phyloP scores from a whole-genome alignment of 2,888 invertebrate genomes.

The Acleris cristana region DNA sequence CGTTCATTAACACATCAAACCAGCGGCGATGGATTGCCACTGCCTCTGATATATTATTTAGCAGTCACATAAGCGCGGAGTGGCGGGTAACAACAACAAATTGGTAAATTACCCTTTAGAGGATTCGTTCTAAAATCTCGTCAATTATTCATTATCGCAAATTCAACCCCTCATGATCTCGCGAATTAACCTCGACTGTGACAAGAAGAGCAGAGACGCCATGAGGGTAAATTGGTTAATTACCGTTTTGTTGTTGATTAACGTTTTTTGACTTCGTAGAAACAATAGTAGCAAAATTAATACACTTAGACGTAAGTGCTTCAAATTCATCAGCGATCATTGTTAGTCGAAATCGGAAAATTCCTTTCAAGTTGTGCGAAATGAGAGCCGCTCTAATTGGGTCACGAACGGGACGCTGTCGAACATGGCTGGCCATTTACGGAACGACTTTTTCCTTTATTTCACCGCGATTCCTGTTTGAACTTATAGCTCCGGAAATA shows the following conservation, averaged over 20 bases:
- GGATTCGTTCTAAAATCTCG: constrained; percentile 23
- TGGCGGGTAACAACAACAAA: constrained; percentile 20
- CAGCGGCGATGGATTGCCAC: constrained; percentile 28
- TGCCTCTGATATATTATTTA: constrained; percentile 34
- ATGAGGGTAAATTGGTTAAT: constrained; percentile 5
- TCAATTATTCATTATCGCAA: constrained; percentile 24
- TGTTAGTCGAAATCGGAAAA: constrained; percentile 31
- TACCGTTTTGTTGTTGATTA: constrained; percentile 6
- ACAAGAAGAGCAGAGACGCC: background rate
- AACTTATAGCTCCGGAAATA: constrained; percentile 62
- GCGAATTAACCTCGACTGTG: constrained; percentile 9
- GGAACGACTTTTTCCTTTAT: constrained; percentile 69
- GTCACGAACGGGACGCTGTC: constrained; percentile 73
- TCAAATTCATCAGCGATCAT: constrained; percentile 35
- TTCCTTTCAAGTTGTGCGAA: constrained; percentile 33
- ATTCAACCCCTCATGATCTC: constrained; percentile 9
- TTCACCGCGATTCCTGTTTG: constrained; percentile 57
- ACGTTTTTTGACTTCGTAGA: background rate
- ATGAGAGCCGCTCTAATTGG: constrained; percentile 58
- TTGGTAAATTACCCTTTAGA: constrained; percentile 22
- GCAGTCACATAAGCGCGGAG: constrained; percentile 8
- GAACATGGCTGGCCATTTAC: constrained; percentile 72
- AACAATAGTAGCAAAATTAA: constrained; percentile 12
- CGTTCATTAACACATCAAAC: constrained; percentile 59
- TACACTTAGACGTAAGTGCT: constrained; percentile 11